These are phyloP conservation scores for Harpagoxenus sublaevis DNA, from an alignment of 2,888 invertebrate genomes.

Conservation along the genomic window DNA sequence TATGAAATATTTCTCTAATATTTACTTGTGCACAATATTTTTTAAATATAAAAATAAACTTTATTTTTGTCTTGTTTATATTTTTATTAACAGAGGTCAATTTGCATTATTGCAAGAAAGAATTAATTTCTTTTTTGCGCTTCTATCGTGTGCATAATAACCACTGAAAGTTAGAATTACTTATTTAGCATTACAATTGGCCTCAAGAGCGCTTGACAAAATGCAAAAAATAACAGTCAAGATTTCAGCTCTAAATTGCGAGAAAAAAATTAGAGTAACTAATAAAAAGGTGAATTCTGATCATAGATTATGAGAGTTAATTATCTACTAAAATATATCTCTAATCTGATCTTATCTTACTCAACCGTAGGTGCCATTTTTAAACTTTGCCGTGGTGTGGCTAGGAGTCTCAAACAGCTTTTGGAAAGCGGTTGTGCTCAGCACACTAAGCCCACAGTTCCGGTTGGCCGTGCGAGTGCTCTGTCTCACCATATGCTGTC, in stretches of 20 bases:
- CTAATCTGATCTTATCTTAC: background rate
- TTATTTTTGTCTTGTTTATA: background rate
- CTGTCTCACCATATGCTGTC: constrained; percentile 95
- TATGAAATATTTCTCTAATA: background rate
- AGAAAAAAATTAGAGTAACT: background rate
- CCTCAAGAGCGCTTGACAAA: background rate
- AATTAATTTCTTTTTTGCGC: background rate
- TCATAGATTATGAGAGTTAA: background rate
- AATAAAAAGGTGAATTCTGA: background rate
- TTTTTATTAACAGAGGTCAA: background rate
- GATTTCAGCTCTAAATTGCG: background rate
- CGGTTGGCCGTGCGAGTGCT: constrained; percentile 95
- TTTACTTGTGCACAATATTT: background rate
- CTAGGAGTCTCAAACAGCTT: constrained; percentile 97
- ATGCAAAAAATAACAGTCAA: background rate
- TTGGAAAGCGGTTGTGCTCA: constrained; percentile 97
- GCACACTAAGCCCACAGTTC: constrained; percentile 97
- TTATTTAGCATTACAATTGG: background rate
- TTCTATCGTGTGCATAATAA: background rate
- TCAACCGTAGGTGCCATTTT: constrained; percentile 90
- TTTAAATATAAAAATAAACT: constrained; percentile 6
- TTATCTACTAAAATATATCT: background rate
- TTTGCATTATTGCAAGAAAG: background rate
- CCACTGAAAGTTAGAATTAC: background rate
- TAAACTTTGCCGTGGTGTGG: constrained; percentile 98